Conservation (phyloP, 53 echinoderm and acorn worm species). For the Echinometra lucunter region DNA sequence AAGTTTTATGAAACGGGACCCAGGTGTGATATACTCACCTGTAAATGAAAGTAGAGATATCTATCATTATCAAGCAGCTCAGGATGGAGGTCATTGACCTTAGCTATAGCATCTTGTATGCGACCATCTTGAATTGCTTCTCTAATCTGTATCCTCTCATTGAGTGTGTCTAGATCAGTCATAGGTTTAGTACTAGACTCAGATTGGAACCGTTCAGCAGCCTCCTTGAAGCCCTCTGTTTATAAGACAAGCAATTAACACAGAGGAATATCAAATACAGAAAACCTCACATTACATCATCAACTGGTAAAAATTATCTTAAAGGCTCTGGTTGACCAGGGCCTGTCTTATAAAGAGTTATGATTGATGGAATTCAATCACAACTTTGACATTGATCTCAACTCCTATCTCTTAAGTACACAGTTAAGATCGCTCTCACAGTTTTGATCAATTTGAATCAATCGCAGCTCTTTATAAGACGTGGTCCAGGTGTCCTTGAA, state of each 20-base stretch:
- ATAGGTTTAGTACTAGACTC: slow-evolving; percentile 93
- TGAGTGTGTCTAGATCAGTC: slow-evolving; percentile 87
- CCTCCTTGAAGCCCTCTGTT: slow-evolving; percentile 97
- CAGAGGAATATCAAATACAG: background rate
- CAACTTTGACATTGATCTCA: no score
- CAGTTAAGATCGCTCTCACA: no score
- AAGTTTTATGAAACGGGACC: no score
- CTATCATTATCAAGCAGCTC: slow-evolving; percentile 95
- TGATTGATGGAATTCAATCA: no score
- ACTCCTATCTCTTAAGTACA: no score
- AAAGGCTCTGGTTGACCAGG: no score
- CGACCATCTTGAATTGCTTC: slow-evolving; percentile 96
- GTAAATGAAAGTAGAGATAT: slow-evolving; percentile 97
- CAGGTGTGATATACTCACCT: slow-evolving; percentile 69
- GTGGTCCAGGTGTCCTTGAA: no score
- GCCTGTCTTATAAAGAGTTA: no score
- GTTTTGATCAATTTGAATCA: no score
- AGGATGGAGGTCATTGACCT: slow-evolving; percentile 96
- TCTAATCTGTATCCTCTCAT: slow-evolving; percentile 89
- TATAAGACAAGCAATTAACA: background rate
- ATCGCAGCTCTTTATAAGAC: no score
- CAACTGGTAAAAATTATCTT: no score
- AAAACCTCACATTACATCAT: background rate
- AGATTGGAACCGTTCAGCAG: slow-evolving; percentile 91
- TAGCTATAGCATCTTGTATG: slow-evolving; percentile 92